Evolutionary conservation across 2,888 invertebrate genomes (phyloP), one percentile per base, ranked within the genome.

Genomic region (Himalopsyche anomala): DNA sequence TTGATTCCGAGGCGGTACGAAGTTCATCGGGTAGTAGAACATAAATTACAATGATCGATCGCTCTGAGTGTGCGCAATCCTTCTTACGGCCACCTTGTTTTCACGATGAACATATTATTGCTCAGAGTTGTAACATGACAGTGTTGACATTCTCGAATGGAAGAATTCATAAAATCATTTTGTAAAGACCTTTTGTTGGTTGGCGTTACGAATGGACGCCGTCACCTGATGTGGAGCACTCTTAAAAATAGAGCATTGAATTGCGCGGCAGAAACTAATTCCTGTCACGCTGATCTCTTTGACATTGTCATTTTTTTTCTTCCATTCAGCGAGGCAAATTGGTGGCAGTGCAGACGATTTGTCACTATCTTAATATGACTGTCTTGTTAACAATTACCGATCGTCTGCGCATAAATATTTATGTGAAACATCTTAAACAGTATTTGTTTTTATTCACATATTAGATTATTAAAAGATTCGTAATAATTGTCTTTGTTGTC

Each of bases 231-330:
- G 74, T 74, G 74, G 74, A 12, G 74, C 19, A 74, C 36, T 74
- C 74, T 74, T 74, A 74, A 74, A 74, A 74, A 74, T 74, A 74
- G 74, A 74, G 74, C 74, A 74, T 74, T 74, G 74, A 74, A 74
- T 36, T 74, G 74, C 74, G 74, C 74, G 36, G 74, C 74, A 38
- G 9, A 62, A 36, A 74, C 74, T 74, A 74, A 74, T 74, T 74
- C 74, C 74, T 74, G 74, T 36, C 74, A 74, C 36, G 74, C 51
- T 74, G 74, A 74, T 74, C 74, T 36, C 74, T 74, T 74, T 74
- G 74, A 74, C 74, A 74, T 74, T 74, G 74, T 38, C 74, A 36
- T 74, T 74, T 74, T 74, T 36, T 28, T 28, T 62, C n/a, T n/a
- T 74, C 38, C 19, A 36, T 38, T 74, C 38, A 19, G 12, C 28